These are phyloP conservation scores for Ommatoiulus sabulosus DNA, from an alignment of 2,888 invertebrate genomes.

Conservation along the genomic window DNA sequence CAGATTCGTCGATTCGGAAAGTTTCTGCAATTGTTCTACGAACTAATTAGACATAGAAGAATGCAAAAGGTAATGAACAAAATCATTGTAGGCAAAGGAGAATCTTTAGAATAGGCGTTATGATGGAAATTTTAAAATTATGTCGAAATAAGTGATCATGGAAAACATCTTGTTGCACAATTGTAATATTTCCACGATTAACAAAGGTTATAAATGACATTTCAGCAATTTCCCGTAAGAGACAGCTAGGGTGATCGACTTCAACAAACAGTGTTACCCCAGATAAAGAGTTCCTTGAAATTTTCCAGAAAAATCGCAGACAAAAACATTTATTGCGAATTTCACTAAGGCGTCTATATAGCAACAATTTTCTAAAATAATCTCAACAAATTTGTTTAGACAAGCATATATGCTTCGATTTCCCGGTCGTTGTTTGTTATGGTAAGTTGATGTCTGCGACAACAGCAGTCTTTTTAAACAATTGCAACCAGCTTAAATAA, in stretches of 20 bases:
- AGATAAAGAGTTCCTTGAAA: background rate
- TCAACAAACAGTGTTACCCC: background rate
- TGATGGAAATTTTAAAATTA: too few species aligned
- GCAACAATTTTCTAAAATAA: background rate
- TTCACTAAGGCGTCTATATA: background rate
- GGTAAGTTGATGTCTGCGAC: background rate
- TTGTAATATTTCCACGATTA: too few species aligned
- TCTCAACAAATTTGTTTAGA: slow-evolving; percentile 2
- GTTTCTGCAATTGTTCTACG: background rate
- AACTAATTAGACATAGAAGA: too few species aligned
- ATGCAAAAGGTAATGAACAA: too few species aligned
- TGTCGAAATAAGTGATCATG: too few species aligned
- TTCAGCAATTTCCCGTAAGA: background rate
- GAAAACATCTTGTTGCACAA: too few species aligned
- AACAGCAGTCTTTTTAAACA: slow-evolving; percentile 21
- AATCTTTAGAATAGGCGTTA: too few species aligned
- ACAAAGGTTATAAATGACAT: too few species aligned
- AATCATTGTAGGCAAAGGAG: too few species aligned
- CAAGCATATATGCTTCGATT: background rate
- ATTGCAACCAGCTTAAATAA: background rate
- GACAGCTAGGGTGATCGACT: background rate
- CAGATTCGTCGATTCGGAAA: too few species aligned
- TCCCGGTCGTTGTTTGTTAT: background rate
- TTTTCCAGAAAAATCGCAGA: background rate
- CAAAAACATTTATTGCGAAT: background rate